These are phyloP conservation scores for Nowickia ferox DNA, from an alignment of 2,888 invertebrate genomes.

Conservation along the genomic window DNA sequence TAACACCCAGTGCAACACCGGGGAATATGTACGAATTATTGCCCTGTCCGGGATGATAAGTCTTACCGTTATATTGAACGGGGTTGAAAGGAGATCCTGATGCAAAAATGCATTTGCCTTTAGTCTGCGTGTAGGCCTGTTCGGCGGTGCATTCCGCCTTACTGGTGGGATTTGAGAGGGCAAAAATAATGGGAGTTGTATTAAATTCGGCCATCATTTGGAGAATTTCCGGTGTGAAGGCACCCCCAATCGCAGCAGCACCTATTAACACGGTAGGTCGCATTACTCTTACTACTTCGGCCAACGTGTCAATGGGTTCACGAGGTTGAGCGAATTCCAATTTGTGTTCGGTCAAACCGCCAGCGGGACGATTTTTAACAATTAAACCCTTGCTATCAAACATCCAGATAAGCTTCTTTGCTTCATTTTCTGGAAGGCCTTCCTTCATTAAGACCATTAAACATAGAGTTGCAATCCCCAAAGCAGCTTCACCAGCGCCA, in stretches of 20 bases:
- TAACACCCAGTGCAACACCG: slow-evolving; percentile 95
- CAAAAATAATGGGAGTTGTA: slow-evolving; percentile 96
- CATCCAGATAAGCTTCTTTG: slow-evolving; percentile 94
- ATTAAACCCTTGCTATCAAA: slow-evolving; percentile 98
- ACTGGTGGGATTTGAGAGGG: slow-evolving; percentile 98
- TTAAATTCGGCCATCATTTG: slow-evolving; percentile 93
- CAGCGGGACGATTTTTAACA: slow-evolving; percentile 92
- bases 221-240: slow-evolving; percentile 94
- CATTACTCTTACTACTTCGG: slow-evolving; percentile 90
- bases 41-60: slow-evolving; percentile 96
- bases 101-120: slow-evolving; percentile 96
- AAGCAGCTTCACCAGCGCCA: slow-evolving; percentile 98
- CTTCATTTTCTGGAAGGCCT: slow-evolving; percentile 90
- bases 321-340: slow-evolving; percentile 91
- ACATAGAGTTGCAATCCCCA: slow-evolving; percentile 96
- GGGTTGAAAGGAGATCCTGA: slow-evolving; percentile 98
- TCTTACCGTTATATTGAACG: slow-evolving; percentile 91
- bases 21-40: slow-evolving; percentile 99
- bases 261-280: slow-evolving; percentile 97
- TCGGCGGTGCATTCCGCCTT: slow-evolving; percentile 99
- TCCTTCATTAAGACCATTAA: slow-evolving; percentile 97
- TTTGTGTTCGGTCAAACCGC: slow-evolving; percentile 92
- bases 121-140: slow-evolving; percentile 93
- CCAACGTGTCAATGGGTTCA: slow-evolving; percentile 89
- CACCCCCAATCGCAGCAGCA: slow-evolving; percentile 96